Evolutionary conservation across 2,797 vertebrate species (phyloP).

Genomic region (Characodon lateralis): DNA sequence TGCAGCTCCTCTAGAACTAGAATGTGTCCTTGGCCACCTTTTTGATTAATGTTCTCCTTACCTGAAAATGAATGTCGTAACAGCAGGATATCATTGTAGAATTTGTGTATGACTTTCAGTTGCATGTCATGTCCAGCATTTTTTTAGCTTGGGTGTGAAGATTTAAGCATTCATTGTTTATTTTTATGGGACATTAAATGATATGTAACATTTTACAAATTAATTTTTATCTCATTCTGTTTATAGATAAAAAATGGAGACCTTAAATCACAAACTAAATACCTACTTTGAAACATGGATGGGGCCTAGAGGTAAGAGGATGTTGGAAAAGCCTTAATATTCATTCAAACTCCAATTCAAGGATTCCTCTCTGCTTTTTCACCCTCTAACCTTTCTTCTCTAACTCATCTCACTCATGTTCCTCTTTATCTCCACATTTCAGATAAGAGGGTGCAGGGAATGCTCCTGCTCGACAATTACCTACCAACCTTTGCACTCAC

Average conservation of each 20-base stretch:
- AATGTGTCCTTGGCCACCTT: not conserved
- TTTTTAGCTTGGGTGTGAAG: not conserved
- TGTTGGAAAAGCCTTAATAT: not conserved
- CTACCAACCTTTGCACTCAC: constrained; percentile 89
- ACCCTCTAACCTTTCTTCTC: constrained; percentile 12
- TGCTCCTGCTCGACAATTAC: constrained; percentile 93
- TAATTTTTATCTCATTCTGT: constrained; percentile 7
- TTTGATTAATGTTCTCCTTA: not conserved
- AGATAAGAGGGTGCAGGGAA: constrained; percentile 93
- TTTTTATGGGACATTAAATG: not conserved
- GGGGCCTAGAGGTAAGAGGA: constrained; percentile 91
- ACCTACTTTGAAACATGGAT: constrained; percentile 89
- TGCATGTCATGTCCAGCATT: too few relatives aligned
- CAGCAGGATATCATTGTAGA: not conserved
- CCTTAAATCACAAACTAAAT: constrained; percentile 89
- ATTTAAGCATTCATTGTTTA: not conserved
- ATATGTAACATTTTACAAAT: too few relatives aligned
- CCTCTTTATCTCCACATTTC: constrained; percentile 60
- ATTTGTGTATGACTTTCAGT: not conserved
- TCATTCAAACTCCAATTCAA: not conserved
- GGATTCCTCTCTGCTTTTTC: not conserved
- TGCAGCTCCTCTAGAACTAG: too few relatives aligned
- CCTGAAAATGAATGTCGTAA: not conserved
- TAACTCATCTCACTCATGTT: not conserved
- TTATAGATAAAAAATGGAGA: constrained; percentile 89